Conservation (phyloP, 2,797 vertebrate genomes). For the Neosilurus hyrtlii region DNA sequence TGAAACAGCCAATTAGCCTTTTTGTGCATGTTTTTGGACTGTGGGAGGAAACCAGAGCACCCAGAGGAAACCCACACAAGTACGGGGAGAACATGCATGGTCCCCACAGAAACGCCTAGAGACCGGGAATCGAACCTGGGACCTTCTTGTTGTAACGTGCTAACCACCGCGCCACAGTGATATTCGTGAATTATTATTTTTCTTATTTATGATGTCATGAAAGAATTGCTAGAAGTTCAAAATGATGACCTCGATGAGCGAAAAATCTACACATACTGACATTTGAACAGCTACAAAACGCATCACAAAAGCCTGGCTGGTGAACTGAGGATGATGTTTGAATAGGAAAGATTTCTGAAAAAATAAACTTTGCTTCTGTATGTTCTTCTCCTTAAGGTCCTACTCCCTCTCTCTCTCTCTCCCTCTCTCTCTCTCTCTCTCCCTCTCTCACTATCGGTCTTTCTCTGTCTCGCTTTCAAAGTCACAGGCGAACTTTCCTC, state of each 20-base stretch:
- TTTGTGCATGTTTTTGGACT: too few species aligned
- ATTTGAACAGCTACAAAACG: neutral
- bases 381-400: neutral
- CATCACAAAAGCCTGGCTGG: neutral
- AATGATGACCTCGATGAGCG: neutral
- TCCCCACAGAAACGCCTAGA: too few species aligned
- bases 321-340: conserved; percentile 12
- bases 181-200: too few species aligned
- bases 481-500: conserved; percentile 42
- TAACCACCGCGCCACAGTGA: too few species aligned
- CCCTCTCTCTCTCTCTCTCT: conserved; percentile 32
- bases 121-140: too few species aligned
- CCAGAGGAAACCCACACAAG: too few species aligned
- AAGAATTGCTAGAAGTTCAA: neutral
- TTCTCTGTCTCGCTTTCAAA: conserved; percentile 42
- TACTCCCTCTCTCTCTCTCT: conserved; percentile 17
- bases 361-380: neutral
- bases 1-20: too few species aligned
- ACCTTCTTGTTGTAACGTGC: too few species aligned
- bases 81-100: too few species aligned
- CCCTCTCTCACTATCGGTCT: conserved; percentile 25
- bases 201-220: neutral
- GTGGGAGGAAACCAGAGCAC: too few species aligned
- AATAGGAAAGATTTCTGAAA: conserved; percentile 8
- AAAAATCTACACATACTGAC: neutral